Evolutionary conservation across 2,888 invertebrate species (phyloP), one percentile per base, ranked within the genome.

Genomic region (Temnothorax rugatulus): DNA sequence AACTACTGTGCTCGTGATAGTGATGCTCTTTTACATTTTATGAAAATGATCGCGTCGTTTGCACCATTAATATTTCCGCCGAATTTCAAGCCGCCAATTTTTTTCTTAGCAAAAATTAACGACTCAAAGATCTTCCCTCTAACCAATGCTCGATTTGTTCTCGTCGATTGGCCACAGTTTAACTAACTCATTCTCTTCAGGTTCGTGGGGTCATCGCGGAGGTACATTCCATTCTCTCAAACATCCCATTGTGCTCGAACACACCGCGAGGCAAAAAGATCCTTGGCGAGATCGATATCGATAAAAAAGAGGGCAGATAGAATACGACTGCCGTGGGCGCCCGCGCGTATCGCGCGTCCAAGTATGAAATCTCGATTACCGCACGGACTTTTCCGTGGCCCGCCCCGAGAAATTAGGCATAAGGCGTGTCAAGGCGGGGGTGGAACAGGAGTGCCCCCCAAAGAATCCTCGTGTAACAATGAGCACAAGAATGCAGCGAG

Each of bases 291-390:
- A 79, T 66, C 81, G 73, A 61, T 83, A 83, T 66, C 81, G 79
- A 34, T 47, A 79, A 79, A 79, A 79, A 79, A 71, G 73, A 47
- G 34, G 73, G 73, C 59, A 59, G 73, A 79, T 71, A 79, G 73
- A 79, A 79, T 73, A 59, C 57, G 71, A 79, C 15, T 79, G 77
- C 54, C 44, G 52, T 38, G 87, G 41, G 52, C 50, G 57, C 57
- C 57, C 79, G 76, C 66, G 76, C 77, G 69, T 71, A 79, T 71
- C 57, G 71, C 44, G 29, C 64, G 44, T 85, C 75, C 11, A 81
- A 61, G 81, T 92, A 92, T 92, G 91, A 93, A 93, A 93, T 93
- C 90, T 88, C 92, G 93, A 93, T 93, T 93, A 92, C 66, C 86
- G 84, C 85, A 84, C 83, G 88, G 82, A 90, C 88, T 91, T 92